Percentiles rank a stretch among this genome's conserved stretches.
Evolutionary conservation across 2,797 vertebrate genomes (phyloP).

Genomic region (Scyliorhinus canicula): DNA sequence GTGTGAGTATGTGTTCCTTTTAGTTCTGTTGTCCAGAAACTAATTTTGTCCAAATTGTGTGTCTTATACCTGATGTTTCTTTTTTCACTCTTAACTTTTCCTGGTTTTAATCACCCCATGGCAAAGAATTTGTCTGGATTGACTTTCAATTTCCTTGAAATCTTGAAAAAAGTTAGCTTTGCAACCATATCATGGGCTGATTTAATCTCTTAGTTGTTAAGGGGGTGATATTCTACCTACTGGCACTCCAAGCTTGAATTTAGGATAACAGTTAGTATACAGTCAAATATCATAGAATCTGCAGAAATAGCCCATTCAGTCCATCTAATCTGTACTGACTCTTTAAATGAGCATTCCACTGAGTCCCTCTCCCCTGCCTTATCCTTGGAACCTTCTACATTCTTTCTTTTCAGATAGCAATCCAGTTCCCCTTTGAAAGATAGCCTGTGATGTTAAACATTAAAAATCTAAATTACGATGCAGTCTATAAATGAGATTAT

Average conservation of each 20-base stretch:
- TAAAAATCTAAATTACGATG: background rate
- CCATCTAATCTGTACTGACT: no score
- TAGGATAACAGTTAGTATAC: background rate
- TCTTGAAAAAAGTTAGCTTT: background rate
- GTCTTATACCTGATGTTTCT: background rate
- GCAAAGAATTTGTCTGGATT: background rate
- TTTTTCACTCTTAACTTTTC: background rate
- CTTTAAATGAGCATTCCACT: no score
- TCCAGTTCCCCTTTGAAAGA: no score
- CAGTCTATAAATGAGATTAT: background rate
- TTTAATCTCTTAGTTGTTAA: background rate
- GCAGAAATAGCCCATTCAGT: no score
- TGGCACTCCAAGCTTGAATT: background rate
- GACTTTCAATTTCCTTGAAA: background rate
- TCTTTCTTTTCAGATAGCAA: no score
- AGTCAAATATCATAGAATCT: background rate
- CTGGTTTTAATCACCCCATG: background rate
- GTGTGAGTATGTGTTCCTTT: no score
- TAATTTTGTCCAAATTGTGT: background rate
- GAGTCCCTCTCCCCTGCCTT: no score
- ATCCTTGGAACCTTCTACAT: no score
- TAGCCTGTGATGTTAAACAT: background rate
- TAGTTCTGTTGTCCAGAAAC: no score
- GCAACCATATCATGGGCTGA: background rate
- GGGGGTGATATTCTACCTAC: background rate